Percentiles rank a stretch among this genome's conserved stretches.
These are phyloP conservation scores for human DNA, from an alignment of 2,113 vertebrate genomes.

Conservation along the genomic window DNA sequence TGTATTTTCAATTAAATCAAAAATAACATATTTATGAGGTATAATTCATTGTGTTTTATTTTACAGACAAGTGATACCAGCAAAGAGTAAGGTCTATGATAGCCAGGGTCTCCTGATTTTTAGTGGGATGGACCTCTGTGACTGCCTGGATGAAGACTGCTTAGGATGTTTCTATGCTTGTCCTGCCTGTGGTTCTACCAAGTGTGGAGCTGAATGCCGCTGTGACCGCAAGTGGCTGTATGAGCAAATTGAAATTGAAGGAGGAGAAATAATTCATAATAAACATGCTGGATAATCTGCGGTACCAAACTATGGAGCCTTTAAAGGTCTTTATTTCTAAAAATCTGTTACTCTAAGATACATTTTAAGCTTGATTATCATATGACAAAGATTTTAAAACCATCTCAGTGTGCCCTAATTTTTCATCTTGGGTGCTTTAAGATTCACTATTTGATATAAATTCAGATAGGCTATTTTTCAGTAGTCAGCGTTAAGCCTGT, in stretches of 20 bases:
- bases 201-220: conserved; percentile 95
- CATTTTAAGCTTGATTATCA: not conserved
- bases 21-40: not conserved
- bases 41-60: not conserved
- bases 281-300: conserved; percentile 87
- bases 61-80: conserved; percentile 88
- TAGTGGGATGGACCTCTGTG: conserved; percentile 94
- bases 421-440: not conserved
- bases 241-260: conserved; percentile 98
- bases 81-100: conserved; percentile 96
- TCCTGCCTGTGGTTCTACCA: conserved; percentile 92
- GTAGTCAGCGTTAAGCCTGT: not conserved
- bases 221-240: conserved; percentile 99
- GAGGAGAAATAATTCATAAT: conserved; percentile 95
- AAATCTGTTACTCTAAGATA: conserved; percentile 23
- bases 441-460: not conserved
- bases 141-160: conserved; percentile 96
- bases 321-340: not conserved
- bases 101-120: conserved; percentile 92
- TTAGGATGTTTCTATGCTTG: conserved; percentile 98
- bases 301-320: not conserved
- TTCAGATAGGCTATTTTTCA: not conserved
- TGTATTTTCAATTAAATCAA: not conserved
- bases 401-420: rapidly evolving
- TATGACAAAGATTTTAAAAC: not conserved